phyloP scores from a whole-genome alignment of 2,113 vertebrate species.

The Natator depressus region DNA sequence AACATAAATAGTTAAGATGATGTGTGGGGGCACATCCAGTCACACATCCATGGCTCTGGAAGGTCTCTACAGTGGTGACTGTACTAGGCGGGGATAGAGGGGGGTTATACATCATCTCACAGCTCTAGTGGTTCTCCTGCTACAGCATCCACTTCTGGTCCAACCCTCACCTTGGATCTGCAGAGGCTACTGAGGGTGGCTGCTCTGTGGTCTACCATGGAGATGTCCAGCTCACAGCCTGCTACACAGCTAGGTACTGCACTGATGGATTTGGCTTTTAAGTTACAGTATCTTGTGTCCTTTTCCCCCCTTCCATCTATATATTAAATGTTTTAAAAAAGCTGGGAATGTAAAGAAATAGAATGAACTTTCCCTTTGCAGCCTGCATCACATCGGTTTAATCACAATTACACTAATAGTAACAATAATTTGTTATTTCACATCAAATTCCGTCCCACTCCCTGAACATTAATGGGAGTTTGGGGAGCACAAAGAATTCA shows the following conservation, averaged over 20 bases:
- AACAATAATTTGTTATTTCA: background rate
- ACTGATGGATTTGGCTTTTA: background rate
- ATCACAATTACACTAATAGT: background rate
- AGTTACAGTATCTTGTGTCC: background rate
- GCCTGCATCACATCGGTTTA: background rate
- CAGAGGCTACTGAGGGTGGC: background rate
- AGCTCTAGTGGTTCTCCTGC: background rate
- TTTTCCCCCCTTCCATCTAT: constrained; percentile 30
- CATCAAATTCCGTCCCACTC: background rate
- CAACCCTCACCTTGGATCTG: background rate
- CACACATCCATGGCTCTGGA: background rate
- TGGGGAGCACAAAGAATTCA: constrained; percentile 9
- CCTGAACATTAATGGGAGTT: background rate
- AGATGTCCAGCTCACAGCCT: background rate
- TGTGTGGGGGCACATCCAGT: background rate
- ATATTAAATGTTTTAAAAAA: background rate
- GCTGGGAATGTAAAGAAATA: background rate
- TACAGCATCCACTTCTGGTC: background rate
- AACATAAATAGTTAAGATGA: background rate
- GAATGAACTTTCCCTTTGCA: background rate
- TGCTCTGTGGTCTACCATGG: background rate
- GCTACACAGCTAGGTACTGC: background rate
- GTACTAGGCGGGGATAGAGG: background rate
- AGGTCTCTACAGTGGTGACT: background rate
- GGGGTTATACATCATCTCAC: background rate